Percentiles rank a stretch among this genome's conserved stretches.
phyloP scores from a whole-genome alignment of 2,797 vertebrate genomes.

The Phoxinus dragarum region DNA sequence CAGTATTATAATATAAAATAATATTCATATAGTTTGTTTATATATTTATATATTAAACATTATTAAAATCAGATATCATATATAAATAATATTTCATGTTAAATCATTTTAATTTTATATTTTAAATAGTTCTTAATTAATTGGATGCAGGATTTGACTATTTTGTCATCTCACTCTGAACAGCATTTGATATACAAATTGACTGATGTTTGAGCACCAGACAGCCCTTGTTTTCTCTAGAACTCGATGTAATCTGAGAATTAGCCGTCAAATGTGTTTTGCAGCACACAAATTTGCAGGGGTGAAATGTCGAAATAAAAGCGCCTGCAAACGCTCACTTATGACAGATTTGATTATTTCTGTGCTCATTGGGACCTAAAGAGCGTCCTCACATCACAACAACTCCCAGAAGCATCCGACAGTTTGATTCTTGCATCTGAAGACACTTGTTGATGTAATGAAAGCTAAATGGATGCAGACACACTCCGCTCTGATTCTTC shows the following conservation, averaged over 20 bases:
- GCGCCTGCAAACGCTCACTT: not conserved
- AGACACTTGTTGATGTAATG: slow-evolving; percentile 20
- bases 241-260: slow-evolving; percentile 18
- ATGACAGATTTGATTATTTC: not conserved
- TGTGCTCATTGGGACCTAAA: not conserved
- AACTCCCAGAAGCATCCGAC: slow-evolving; percentile 19
- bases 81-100: not conserved
- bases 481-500: slow-evolving; percentile 10
- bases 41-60: no score
- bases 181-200: slow-evolving; percentile 30
- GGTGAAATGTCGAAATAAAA: slow-evolving; percentile 7
- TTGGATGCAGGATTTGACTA: not conserved
- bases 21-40: no score
- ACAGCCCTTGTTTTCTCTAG: slow-evolving; percentile 23
- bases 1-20: no score
- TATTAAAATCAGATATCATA: no score
- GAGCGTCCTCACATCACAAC: not conserved
- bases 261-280: slow-evolving; percentile 19
- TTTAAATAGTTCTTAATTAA: not conserved
- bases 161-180: not conserved
- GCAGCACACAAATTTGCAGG: not conserved
- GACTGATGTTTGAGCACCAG: slow-evolving; percentile 50
- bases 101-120: not conserved
- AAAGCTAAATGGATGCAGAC: slow-evolving; percentile 20
- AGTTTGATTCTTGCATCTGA: slow-evolving; percentile 6